A percentile compares a stretch with the other conserved stretches of the same genome.
phyloP scores from a whole-genome alignment of 2,113 vertebrate genomes.

The Herpetotheres cachinnans region DNA sequence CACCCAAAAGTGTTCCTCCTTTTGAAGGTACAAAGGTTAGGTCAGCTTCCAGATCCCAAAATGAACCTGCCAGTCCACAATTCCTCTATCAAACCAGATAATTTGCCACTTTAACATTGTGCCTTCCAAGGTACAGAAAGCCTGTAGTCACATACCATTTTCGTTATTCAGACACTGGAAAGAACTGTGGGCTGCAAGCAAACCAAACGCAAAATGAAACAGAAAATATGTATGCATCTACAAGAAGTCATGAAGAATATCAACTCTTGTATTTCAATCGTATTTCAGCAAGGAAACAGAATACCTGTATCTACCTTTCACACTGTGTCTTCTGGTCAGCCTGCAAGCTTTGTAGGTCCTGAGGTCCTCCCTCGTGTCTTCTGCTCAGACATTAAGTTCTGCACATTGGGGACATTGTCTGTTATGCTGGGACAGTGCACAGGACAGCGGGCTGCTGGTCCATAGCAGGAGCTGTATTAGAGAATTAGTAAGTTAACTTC shows the following conservation, averaged over 20 bases:
- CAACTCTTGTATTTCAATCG: background rate
- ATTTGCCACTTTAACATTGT: background rate
- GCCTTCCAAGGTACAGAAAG: background rate
- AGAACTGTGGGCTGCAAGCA: background rate
- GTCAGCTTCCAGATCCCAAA: background rate
- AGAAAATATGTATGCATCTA: background rate
- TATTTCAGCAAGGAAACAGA: background rate
- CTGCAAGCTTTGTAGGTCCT: background rate
- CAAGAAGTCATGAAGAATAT: background rate
- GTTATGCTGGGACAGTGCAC: background rate
- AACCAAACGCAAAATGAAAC: background rate
- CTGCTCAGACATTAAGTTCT: background rate
- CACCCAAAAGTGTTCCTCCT: background rate
- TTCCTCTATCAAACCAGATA: background rate
- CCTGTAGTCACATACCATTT: background rate
- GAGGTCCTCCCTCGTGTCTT: background rate
- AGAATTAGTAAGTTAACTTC: background rate
- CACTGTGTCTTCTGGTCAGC: background rate
- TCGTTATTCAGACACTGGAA: background rate
- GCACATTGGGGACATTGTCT: background rate
- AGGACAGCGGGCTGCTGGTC: background rate
- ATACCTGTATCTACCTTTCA: background rate
- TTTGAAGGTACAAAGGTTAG: background rate
- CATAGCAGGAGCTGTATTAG: background rate
- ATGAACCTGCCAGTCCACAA: rapidly evolving